Evolutionary conservation across 2,888 invertebrate species (phyloP).

Genomic region (Drosophila ezoana): DNA sequence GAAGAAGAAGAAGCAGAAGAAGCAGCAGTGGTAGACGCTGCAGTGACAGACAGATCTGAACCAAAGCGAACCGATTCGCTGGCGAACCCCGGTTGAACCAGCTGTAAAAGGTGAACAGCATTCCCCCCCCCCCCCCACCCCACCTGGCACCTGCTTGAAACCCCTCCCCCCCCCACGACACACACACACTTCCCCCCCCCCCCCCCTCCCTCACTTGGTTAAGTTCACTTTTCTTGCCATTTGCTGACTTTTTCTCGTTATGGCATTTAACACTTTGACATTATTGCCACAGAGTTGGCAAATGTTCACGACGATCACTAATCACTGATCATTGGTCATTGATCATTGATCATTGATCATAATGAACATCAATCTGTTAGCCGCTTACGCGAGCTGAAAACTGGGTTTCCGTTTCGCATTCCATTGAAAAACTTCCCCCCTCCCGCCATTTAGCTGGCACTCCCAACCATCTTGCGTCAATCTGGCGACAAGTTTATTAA

Average conservation of each 20-base stretch:
- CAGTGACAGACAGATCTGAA: constrained; percentile 48
- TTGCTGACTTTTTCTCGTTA: constrained; percentile 24
- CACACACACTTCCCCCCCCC: not conserved
- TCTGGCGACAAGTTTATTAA: constrained; percentile 48
- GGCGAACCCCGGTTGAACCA: constrained; percentile 22
- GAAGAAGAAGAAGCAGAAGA: constrained; percentile 14
- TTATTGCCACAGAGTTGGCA: constrained; percentile 53
- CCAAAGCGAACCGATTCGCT: constrained; percentile 28
- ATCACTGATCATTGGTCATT: constrained; percentile 16
- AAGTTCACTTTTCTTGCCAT: constrained; percentile 43
- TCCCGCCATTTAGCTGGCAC: not conserved
- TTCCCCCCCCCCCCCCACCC: constrained; percentile 27
- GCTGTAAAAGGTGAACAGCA: constrained; percentile 75
- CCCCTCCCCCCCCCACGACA: not conserved
- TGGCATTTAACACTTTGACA: constrained; percentile 78
- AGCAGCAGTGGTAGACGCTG: constrained; percentile 3
- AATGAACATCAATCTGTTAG: not conserved
- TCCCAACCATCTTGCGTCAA: not conserved
- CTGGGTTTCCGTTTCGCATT: constrained; percentile 11
- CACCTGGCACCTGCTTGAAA: not conserved
- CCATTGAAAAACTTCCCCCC: constrained; percentile 9
- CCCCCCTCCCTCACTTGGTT: constrained; percentile 13
- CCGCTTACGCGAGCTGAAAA: constrained; percentile 5
- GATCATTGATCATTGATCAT: not conserved
- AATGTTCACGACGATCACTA: constrained; percentile 19